These are phyloP conservation scores for Arrhamphus sclerolepis DNA, from an alignment of 2,797 vertebrate species.

Conservation along the genomic window DNA sequence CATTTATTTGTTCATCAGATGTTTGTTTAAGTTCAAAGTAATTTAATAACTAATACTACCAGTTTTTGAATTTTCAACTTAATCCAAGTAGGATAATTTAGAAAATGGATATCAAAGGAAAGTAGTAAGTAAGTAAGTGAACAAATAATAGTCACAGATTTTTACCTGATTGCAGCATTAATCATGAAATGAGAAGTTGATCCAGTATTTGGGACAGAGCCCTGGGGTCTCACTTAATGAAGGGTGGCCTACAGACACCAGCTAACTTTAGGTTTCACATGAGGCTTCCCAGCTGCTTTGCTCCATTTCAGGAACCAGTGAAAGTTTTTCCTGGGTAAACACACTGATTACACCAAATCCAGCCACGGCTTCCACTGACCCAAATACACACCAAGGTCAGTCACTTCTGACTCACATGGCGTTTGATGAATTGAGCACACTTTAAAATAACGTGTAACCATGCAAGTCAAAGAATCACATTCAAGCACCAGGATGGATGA, in stretches of 20 bases:
- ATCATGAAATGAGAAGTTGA: slow-evolving; percentile 3
- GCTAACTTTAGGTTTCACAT: slow-evolving; percentile 3
- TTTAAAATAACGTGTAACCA: slow-evolving; percentile 15
- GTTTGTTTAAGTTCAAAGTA: no score
- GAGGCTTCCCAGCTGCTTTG: slow-evolving; percentile 44
- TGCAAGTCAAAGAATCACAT: background rate
- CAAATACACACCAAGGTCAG: slow-evolving; percentile 36
- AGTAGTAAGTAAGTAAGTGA: no score
- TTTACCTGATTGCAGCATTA: no score
- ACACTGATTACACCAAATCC: slow-evolving; percentile 33
- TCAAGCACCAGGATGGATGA: background rate
- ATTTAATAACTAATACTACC: no score
- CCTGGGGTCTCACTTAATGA: slow-evolving; percentile 26
- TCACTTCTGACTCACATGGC: slow-evolving; percentile 9
- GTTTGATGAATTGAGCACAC: slow-evolving; percentile 1
- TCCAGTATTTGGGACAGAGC: slow-evolving; percentile 40
- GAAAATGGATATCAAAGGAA: no score
- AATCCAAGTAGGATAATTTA: no score
- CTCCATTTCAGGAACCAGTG: slow-evolving; percentile 54
- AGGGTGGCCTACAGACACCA: background rate
- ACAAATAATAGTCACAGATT: no score
- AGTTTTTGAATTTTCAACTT: no score
- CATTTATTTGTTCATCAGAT: no score
- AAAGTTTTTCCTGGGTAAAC: slow-evolving; percentile 26
- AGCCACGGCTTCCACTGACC: slow-evolving; percentile 43